Evolutionary conservation across 2,888 invertebrate genomes (phyloP), one percentile per base, ranked within the genome.

Genomic region (Theretra japonica): DNA sequence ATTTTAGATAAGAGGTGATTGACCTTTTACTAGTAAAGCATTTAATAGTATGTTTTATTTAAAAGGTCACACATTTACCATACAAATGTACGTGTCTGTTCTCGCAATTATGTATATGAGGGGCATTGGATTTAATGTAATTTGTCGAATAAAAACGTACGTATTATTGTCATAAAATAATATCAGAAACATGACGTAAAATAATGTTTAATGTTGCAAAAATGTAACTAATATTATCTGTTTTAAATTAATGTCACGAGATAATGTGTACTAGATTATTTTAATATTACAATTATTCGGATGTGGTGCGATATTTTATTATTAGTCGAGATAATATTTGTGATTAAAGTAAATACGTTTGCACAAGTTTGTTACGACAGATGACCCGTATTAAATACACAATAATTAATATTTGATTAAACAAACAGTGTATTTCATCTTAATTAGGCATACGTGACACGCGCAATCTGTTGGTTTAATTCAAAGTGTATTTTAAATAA

Each of bases 231-330:
- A 48, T 48, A 23, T 48, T 65, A 65, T 65, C 65, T 23, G 8
- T 65, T 41, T 21, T 23, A 48, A 65, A 21, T 65, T 48, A 65
- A 65, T 65, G 65, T 65, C 65, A 65, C 41, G 33, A 48, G 65
- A 65, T 65, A 65, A 65, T 48, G 65, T 65, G 65, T 65, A 23
- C 65, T 17, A 65, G 2, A 65, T 65, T 17, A 65, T 21, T 15
- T 23, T 41, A 21, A 62, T 60, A n/a, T 65, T 59, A 48, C 23
- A 48, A 48, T 48, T 15, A 65, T 48, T 48, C 17, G 2, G 23
- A 48, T 48, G 11, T 33, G 21, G 62, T 23, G 23, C 65, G 65
- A 15, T 21, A 65, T 65, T 60, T 65, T 65, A 65, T 48, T 48
- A 41, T 48, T 48, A 65, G 41, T 48, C 21, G 11, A 11, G 21